Evolutionary conservation across 2,888 invertebrate species (phyloP), one percentile per base, ranked within the genome.

Genomic region (Leptinotarsa juncta): DNA sequence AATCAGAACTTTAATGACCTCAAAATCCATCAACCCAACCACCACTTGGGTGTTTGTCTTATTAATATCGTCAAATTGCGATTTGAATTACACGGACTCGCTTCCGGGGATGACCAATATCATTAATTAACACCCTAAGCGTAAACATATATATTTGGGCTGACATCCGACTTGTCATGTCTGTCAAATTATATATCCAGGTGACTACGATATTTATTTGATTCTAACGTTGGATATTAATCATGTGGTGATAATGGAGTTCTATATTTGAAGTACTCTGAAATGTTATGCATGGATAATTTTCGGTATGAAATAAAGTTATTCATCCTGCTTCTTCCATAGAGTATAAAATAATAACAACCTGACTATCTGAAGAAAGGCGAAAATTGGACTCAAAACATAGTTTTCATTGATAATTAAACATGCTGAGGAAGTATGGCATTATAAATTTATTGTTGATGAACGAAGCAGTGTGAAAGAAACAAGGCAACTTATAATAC

Each of bases 111-210:
- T 70, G 65, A 62, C 65, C 65, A 51, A 51, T 70, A 70, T 70
- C 70, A 70, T 70, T 65, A 70, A 65, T 70, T 70, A 70, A 70
- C 70, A 62, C 60, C 49, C 65, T 60, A n/a, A 42, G 10, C 62
- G 26, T 10, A 14, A 7, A 51, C 49, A 60, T 50, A 65, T 62
- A 62, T 62, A 65, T 51, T n/a, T 32, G 26, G 51, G 7, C 23
- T 50, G 70, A 65, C 62, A 50, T 51, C 49, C 48, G 50, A 70
- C 65, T 62, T 62, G 51, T 48, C 65, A 23, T 23, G 65, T 70
- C 49, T 49, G 23, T 70, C 65, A 65, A 70, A 62, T 70, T 26
- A 65, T 50, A 23, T 70, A 23, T 48, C 65, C 62, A 20, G n/a
- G 65, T 70, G 62, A 65, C 62, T 32, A 65, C 50, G 60, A 51